phyloP scores from a whole-genome alignment of 1,140 invertebrate species.

The Scaptomyza hsui region DNA sequence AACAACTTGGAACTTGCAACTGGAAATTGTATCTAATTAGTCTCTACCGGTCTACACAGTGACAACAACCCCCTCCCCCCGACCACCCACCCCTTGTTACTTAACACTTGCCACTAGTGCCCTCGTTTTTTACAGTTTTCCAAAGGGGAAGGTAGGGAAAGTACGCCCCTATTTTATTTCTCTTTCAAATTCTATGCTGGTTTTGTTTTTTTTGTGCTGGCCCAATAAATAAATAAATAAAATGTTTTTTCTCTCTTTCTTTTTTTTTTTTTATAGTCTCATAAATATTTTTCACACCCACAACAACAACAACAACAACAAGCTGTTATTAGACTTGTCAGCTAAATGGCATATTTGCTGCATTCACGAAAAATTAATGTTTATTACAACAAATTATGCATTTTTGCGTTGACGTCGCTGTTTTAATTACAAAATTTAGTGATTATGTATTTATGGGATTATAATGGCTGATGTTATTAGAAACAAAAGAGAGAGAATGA shows the following conservation, averaged over 20 bases:
- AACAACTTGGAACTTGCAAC: slow-evolving; percentile 45
- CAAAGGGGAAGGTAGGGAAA: too few relatives aligned
- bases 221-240: slow-evolving; percentile 65
- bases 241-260: slow-evolving; percentile 44
- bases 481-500: too few relatives aligned
- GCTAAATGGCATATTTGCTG: slow-evolving; percentile 42
- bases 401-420: slow-evolving; percentile 42
- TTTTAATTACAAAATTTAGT: slow-evolving; percentile 22
- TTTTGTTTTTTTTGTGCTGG: slow-evolving; percentile 15
- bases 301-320: slow-evolving; percentile 26
- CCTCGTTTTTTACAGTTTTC: too few relatives aligned
- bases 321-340: slow-evolving; percentile 49
- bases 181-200: slow-evolving; percentile 16
- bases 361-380: slow-evolving; percentile 47
- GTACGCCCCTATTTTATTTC: slow-evolving; percentile 57
- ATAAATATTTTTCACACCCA: slow-evolving; percentile 61
- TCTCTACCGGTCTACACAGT: slow-evolving; percentile 64
- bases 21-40: slow-evolving; percentile 82
- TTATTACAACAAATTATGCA: slow-evolving; percentile 35
- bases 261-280: slow-evolving; percentile 46
- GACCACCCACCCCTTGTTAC: not conserved
- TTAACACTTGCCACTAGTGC: slow-evolving; percentile 9
- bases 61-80: not conserved
- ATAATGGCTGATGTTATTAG: too few relatives aligned
- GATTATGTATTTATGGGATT: too few relatives aligned